A percentile compares a stretch with the other conserved stretches of the same genome.
These are phyloP conservation scores for Tympanuchus pallidicinctus DNA, from an alignment of 2,113 vertebrate species.

Conservation along the genomic window DNA sequence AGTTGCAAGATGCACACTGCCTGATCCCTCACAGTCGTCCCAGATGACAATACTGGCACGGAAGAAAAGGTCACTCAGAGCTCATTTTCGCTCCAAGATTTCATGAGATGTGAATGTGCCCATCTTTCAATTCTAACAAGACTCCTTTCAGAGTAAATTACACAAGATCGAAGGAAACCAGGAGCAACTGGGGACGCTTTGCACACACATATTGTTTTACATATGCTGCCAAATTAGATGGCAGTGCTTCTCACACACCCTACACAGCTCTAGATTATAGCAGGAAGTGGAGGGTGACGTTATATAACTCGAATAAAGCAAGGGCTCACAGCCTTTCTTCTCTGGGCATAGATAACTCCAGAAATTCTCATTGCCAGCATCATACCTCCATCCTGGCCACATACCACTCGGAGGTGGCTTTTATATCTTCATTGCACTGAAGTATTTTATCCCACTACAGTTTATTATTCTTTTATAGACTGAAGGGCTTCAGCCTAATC, in stretches of 20 bases:
- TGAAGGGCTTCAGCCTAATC: slow-evolving; percentile 57
- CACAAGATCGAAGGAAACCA: not conserved
- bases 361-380: not conserved
- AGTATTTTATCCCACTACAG: slow-evolving; percentile 20
- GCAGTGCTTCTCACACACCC: not conserved
- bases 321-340: not conserved
- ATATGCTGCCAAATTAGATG: not conserved
- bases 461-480: slow-evolving; percentile 71
- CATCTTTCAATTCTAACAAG: not conserved
- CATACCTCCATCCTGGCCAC: not conserved
- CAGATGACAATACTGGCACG: not conserved
- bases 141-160: not conserved
- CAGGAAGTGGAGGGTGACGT: not conserved
- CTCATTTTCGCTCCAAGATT: not conserved
- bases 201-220: not conserved
- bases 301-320: not conserved
- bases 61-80: not conserved
- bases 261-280: not conserved
- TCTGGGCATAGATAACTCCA: not conserved
- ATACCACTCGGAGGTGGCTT: slow-evolving; percentile 12
- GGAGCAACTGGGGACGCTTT: not conserved
- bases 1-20: not conserved
- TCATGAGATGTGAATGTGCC: not conserved
- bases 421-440: slow-evolving; percentile 1
- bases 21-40: not conserved